Evolutionary conservation across 2,797 vertebrate genomes (phyloP), one percentile per base, ranked within the genome.

Genomic region (Anguilla megastoma): DNA sequence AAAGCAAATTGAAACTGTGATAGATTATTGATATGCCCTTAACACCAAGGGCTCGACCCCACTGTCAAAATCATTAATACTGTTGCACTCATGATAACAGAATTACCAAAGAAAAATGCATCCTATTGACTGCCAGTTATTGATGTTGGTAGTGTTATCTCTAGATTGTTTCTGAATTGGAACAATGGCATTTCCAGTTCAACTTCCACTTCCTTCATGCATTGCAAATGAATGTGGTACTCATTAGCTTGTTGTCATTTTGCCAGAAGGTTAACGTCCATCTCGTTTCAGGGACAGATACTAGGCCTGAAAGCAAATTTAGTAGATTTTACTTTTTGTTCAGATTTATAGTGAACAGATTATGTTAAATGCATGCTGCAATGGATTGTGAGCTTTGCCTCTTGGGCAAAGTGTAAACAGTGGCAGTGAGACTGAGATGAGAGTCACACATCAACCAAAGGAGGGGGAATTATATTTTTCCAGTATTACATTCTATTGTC

Each of bases 1-100:
- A 27, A 30, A 27, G 12, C 66, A 27, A 95, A 96, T 97, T 95
- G 96, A 97, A 97, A 97, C 97, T 96, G 97, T 97, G 97, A 97
- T 97, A 84, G 82, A 50, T 84, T 54, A 84, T 54, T 27, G 48
- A 84, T 50, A 5, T 94, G 93, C 91, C 94, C 93, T 93, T 94
- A 92, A 90, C 93, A 93, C 93, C 95, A 96, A 97, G 96, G 96
- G 96, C 95, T 95, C 92, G 95, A 96, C 94, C 95, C 92, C 92
- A 74, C 92, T 95, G 94, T 97, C 95, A 96, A 95, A 95, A 92
- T 95, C 95, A 94, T 96, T 96, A 96, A 97, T 97, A 95, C 94
- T 24, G 91, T 90, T 95, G 93, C 94, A 27, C 6, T 96, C 95
- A 96, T 96, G 96, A 97, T 97, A 95, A 96, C 94, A 93, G 93